These are phyloP conservation scores for Spea bombifrons DNA, from an alignment of 2,113 vertebrate genomes.

Conservation along the genomic window DNA sequence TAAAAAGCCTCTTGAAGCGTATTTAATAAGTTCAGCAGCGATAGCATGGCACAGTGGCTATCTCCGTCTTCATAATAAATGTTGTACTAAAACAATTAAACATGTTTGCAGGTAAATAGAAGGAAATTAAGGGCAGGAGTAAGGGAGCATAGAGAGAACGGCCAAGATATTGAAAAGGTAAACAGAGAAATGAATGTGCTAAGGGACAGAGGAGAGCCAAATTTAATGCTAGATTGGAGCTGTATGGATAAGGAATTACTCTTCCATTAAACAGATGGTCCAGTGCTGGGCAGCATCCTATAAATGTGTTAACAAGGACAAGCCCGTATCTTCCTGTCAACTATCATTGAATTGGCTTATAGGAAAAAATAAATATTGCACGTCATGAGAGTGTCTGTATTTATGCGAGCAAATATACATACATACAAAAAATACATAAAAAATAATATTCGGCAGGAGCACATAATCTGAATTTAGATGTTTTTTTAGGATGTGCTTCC, in stretches of 20 bases:
- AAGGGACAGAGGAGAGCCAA: conserved; percentile 55
- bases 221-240: conserved; percentile 54
- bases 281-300: conserved; percentile 15
- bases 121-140: conserved; percentile 57
- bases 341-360: too few relatives aligned
- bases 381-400: too few relatives aligned
- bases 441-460: too few relatives aligned
- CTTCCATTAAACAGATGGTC: conserved; percentile 61
- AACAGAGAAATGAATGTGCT: conserved; percentile 55
- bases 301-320: conserved; percentile 12
- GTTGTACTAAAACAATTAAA: conserved; percentile 68
- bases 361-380: too few relatives aligned
- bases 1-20: conserved; percentile 69
- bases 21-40: conserved; percentile 60
- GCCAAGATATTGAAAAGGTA: conserved; percentile 55
- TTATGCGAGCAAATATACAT: too few relatives aligned
- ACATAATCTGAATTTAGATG: too few relatives aligned
- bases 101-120: conserved; percentile 59
- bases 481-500: too few relatives aligned
- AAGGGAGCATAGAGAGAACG: conserved; percentile 53
- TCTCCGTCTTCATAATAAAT: conserved; percentile 60
- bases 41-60: conserved; percentile 24
- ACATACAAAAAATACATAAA: too few relatives aligned
- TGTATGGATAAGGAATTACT: conserved; percentile 59
- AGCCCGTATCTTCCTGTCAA: background rate